Evolutionary conservation across 2,797 vertebrate genomes (phyloP).

Genomic region (Heteromormyrus szaboi): DNA sequence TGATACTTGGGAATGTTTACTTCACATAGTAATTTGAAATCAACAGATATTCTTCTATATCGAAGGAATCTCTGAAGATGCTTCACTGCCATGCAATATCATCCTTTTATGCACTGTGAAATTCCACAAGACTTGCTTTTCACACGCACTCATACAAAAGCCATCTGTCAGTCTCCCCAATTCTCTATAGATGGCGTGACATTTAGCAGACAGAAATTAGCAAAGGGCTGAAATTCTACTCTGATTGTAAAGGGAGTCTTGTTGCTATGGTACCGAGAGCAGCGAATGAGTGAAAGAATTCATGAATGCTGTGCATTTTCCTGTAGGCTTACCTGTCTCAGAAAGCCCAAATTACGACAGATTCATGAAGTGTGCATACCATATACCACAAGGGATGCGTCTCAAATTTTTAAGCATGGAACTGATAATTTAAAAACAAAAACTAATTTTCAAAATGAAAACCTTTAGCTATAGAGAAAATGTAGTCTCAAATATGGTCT

Average conservation of each 20-base stretch:
- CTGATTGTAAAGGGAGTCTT: slow-evolving; percentile 7
- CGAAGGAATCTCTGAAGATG: neutral
- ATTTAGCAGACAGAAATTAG: slow-evolving; percentile 21
- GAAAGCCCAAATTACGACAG: slow-evolving; percentile 5
- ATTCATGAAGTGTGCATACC: neutral
- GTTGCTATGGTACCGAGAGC: slow-evolving; percentile 12
- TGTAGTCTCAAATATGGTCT: neutral
- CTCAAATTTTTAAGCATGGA: neutral
- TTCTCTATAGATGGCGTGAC: slow-evolving; percentile 17
- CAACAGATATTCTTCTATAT: neutral
- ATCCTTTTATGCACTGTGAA: slow-evolving; percentile 2
- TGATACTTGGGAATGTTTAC: neutral
- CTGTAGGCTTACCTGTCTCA: neutral
- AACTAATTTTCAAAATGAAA: neutral
- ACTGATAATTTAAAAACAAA: neutral
- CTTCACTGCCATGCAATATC: neutral
- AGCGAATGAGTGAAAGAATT: neutral
- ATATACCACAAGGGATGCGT: neutral
- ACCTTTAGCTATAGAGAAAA: neutral
- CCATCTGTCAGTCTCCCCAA: slow-evolving; percentile 18
- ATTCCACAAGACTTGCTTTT: slow-evolving; percentile 14
- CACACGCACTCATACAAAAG: slow-evolving; percentile 15
- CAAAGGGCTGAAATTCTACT: slow-evolving; percentile 5
- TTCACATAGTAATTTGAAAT: slow-evolving; percentile 3
- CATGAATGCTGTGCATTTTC: neutral